Conservation (phyloP, 2,797 vertebrate genomes). For the Champsocephalus esox region DNA sequence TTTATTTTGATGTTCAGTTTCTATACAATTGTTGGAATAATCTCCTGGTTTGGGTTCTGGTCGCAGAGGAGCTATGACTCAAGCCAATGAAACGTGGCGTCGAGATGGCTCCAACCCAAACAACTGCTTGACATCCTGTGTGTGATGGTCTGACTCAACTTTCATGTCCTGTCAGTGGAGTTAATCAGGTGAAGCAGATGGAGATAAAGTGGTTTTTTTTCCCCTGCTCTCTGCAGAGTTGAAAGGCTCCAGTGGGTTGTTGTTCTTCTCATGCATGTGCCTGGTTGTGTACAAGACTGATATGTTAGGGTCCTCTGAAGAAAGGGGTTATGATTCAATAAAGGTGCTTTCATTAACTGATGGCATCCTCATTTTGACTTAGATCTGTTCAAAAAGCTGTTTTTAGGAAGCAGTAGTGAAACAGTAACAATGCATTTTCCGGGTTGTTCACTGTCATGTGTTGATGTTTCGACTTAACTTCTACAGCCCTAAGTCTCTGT, state of each 20-base stretch:
- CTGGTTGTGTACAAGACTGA: background rate
- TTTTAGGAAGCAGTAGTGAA: background rate
- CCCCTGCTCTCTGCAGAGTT: constrained; percentile 25
- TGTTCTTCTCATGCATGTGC: background rate
- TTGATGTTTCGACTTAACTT: constrained; percentile 30
- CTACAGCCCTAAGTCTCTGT: constrained; percentile 3
- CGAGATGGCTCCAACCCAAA: constrained; percentile 26
- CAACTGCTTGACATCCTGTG: constrained; percentile 40
- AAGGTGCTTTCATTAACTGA: background rate
- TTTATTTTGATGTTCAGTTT: constrained; percentile 38
- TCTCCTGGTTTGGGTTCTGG: constrained; percentile 9
- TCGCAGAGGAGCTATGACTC: constrained; percentile 41
- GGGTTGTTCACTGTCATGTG: constrained; percentile 7
- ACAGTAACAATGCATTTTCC: background rate
- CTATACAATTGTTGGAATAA: constrained; percentile 34
- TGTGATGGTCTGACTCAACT: constrained; percentile 43
- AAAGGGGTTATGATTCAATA: background rate
- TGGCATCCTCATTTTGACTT: constrained; percentile 4
- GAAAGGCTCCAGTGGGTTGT: background rate
- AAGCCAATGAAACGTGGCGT: constrained; percentile 53
- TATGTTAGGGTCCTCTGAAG: background rate
- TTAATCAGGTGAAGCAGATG: constrained; percentile 48
- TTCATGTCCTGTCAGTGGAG: constrained; percentile 29
- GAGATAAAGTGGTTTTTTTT: constrained; percentile 9
- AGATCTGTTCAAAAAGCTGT: background rate